Evolutionary conservation across 2,888 invertebrate species (phyloP), one percentile per base, ranked within the genome.

Genomic region (Pseudeuparius sepicola): DNA sequence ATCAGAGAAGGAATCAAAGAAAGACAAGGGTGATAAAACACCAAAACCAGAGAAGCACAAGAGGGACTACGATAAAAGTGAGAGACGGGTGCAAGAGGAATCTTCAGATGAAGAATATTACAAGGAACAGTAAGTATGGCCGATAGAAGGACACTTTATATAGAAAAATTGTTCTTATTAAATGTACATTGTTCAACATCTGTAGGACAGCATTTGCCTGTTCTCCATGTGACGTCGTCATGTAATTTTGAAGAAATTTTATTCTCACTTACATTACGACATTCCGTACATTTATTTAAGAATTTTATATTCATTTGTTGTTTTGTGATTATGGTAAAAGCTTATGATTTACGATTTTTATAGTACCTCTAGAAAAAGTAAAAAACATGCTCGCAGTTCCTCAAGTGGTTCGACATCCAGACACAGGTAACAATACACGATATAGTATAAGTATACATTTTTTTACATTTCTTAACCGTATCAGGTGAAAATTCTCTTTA

Each of bases 321-420:
- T n/a, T n/a, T n/a, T n/a, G n/a, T n/a, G n/a, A n/a, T n/a, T n/a
- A n/a, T n/a, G n/a, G n/a, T n/a, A n/a, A n/a, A n/a, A 37, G 41
- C 38, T 42, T 37, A 45, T 41, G 28, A 42, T 36, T 46, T 50
- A 48, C 51, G 49, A 52, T 56, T 55, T 60, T 43, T 60, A 53
- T 58, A 61, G 61, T 55, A 57, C 59, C 53, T 56, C 59, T 53
- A 60, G 59, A 55, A 61, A 60, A 59, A 57, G 54, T 56, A 62
- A 62, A 56, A 62, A 60, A 56, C 58, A 57, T 53, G 52, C 57
- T 46, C 56, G 60, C 52, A 61, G 60, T 50, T 60, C 61, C 20
- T 59, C 60, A 40, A 60, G 55, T 52, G 55, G 60, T 51, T 60
- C 60, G 39, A 55, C 60, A 29, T 56, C 60, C 16, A 60, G 53